Base-by-base conservation (phyloP, 2,888 invertebrate genomes). In the Nebria salina region DNA sequence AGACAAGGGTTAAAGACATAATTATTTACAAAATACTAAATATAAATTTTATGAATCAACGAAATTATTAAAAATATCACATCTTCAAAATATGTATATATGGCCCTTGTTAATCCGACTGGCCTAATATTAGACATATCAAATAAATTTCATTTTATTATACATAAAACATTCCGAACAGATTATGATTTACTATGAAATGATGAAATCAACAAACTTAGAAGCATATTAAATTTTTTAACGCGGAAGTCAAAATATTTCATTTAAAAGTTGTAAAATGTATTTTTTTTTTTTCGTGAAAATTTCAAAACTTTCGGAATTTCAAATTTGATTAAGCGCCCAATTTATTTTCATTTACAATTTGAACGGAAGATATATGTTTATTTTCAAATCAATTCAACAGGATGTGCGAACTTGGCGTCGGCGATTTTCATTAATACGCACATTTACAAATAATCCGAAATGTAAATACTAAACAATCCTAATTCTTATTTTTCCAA, bases 321-420 rank as follows among this genome's bases (percentile, higher is more conserved):
- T 54, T 54, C 54, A 13, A 11, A 54, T 54, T 54, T 54, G 54
- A 54, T 54, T 54, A 54, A 54, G 8, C 54, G 54, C 7, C 54
- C 54, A 54, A 54, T 54, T 54, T 54, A 54, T 54, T 54, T 54
- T 54, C 54, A 54, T 54, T 54, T 54, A 54, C 54, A 54, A 54
- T 54, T 54, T 54, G 54, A 54, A 54, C 54, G 54, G 54, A 54
- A 54, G 54, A 54, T 54, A 54, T 54, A 54, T 54, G 54, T 54
- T 54, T 54, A 54, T 54, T 54, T 54, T 54, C 54, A 54, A 54
- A 54, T 54, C 54, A 13, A 54, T 54, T 54, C 54, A 54, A 54
- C 54, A 54, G 54, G 54, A 54, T 54, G 54, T 54, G 13, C 54
- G 54, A 54, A 54, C 54, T 54, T 54, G 54, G 54, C 54, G 13